phyloP scores from a whole-genome alignment of 2,888 invertebrate genomes.

The Machimus rusticus region DNA sequence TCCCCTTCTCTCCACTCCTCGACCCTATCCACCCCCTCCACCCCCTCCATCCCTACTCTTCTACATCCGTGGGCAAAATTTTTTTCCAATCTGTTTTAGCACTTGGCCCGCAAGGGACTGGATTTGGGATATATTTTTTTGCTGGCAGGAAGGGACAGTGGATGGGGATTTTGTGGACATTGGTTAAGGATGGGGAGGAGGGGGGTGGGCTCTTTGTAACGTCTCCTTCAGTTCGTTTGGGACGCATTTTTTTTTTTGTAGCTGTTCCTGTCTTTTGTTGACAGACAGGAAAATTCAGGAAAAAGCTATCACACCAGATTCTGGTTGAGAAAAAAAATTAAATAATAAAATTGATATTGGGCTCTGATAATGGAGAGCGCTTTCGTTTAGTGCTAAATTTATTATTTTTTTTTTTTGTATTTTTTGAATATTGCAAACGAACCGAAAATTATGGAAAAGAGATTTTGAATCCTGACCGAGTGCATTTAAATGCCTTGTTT shows the following conservation, averaged over 20 bases:
- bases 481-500: no score
- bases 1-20: not conserved
- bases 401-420: not conserved
- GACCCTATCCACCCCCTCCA: not conserved
- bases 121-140: not conserved
- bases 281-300: not conserved
- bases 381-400: not conserved
- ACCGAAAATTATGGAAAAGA: not conserved
- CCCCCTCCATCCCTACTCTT: not conserved
- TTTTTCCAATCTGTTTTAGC: not conserved
- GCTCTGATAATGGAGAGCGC: not conserved
- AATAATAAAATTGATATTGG: not conserved
- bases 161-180: not conserved
- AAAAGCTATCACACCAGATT: not conserved
- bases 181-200: not conserved
- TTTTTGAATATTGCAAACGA: not conserved
- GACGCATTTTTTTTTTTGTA: not conserved
- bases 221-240: not conserved
- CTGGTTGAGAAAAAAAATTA: not conserved
- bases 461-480: not conserved
- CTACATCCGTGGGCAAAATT: not conserved
- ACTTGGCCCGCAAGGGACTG: not conserved
- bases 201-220: not conserved
- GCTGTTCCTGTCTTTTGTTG: not conserved
- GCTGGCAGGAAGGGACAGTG: not conserved